Evolutionary conservation across 2,888 invertebrate genomes (phyloP).

Genomic region (Pimpla rufipes): DNA sequence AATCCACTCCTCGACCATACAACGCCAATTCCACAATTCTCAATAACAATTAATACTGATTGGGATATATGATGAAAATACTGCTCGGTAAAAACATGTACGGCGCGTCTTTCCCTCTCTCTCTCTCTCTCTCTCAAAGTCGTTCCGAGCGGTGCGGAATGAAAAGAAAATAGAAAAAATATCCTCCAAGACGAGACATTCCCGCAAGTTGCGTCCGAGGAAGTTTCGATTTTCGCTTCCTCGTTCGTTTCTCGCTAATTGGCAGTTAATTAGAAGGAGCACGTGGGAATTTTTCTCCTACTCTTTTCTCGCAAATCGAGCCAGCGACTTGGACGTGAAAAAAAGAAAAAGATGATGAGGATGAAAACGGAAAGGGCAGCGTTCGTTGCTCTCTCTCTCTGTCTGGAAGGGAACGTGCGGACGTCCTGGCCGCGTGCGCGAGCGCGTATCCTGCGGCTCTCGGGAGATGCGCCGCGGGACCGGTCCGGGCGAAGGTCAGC

Average conservation of each 20-base stretch:
- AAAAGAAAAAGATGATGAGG: too few species aligned
- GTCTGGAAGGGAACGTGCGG: background rate
- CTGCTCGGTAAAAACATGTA: constrained; percentile 63
- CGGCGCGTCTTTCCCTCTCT: constrained; percentile 9
- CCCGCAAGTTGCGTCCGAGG: too few species aligned
- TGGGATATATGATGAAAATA: constrained; percentile 62
- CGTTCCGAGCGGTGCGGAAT: constrained; percentile 2
- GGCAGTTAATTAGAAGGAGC: background rate
- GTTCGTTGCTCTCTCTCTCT: too few species aligned
- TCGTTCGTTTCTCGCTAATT: constrained; percentile 6
- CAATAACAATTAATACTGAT: constrained; percentile 67
- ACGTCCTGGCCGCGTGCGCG: background rate
- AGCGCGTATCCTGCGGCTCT: too few species aligned
- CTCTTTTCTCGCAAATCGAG: too few species aligned
- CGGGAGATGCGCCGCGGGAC: too few species aligned
- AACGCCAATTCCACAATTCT: constrained; percentile 54
- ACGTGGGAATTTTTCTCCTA: background rate
- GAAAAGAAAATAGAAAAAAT: constrained; percentile 5
- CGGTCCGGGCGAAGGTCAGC: constrained; percentile 39
- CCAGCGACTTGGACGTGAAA: too few species aligned
- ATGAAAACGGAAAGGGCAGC: too few species aligned
- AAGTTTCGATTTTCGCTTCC: background rate
- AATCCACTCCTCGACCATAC: constrained; percentile 27
- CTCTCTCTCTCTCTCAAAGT: constrained; percentile 17
- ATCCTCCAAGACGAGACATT: too few species aligned